phyloP scores from a whole-genome alignment of 2,797 vertebrate genomes.

The Poecilia gillii region DNA sequence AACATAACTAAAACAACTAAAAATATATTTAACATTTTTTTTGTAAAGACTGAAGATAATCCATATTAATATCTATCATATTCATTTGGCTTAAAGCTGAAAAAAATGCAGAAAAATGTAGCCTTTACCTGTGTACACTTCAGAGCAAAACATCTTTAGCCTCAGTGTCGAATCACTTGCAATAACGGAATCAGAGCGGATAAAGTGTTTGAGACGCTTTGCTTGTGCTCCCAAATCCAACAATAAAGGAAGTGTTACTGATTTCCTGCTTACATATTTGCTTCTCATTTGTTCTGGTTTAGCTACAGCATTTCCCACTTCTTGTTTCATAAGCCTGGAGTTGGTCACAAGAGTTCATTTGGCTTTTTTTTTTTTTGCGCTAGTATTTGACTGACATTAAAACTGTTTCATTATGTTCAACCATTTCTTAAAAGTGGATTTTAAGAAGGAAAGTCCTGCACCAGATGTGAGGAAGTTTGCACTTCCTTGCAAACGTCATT shows the following conservation, averaged over 20 bases:
- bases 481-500: not conserved
- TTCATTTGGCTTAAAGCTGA: not conserved
- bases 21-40: not conserved
- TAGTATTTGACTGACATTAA: not conserved
- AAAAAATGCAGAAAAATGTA: not conserved
- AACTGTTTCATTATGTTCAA: not conserved
- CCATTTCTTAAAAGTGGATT: constrained; percentile 6
- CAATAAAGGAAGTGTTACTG: constrained; percentile 65
- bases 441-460: not conserved
- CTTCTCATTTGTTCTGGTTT: constrained; percentile 60
- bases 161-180: not conserved
- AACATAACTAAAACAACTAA: not conserved
- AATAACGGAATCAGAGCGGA: constrained; percentile 20
- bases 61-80: not conserved
- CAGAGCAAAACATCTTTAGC: constrained; percentile 56
- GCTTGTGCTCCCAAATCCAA: constrained; percentile 16
- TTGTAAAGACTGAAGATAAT: not conserved
- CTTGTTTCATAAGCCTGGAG: constrained; percentile 33
- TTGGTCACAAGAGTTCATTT: not conserved
- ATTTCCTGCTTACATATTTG: constrained; percentile 27
- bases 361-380: not conserved
- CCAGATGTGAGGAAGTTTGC: not conserved
- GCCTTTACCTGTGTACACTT: constrained; percentile 71
- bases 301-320: constrained; percentile 38
- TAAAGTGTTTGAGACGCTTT: not conserved